A percentile compares a stretch with the other conserved stretches of the same genome.
Evolutionary conservation across 2,797 vertebrate species (phyloP).

Genomic region (Monodelphis domestica): DNA sequence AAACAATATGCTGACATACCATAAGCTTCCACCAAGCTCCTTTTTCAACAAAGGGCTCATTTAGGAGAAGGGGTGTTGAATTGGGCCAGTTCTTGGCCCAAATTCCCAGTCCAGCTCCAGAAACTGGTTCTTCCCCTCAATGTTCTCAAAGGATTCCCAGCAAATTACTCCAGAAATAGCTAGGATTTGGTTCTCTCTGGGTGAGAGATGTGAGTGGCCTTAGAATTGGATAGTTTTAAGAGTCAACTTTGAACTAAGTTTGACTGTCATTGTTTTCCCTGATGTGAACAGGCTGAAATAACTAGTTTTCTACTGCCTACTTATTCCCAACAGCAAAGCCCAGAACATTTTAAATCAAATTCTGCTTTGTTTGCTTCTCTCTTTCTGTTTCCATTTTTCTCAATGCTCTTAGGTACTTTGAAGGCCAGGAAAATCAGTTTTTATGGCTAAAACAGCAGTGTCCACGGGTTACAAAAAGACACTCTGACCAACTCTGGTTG

Average conservation of each 20-base stretch:
- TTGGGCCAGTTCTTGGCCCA: not conserved
- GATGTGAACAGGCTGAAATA: rapidly evolving
- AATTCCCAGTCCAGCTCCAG: not conserved
- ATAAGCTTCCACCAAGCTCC: slow-evolving; percentile 30
- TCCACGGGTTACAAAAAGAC: not conserved
- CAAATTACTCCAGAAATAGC: not conserved
- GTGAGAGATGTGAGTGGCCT: not conserved
- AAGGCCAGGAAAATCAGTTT: not conserved
- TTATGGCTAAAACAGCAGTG: not conserved
- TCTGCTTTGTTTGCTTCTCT: not conserved
- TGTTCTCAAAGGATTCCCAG: not conserved
- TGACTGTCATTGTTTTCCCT: not conserved
- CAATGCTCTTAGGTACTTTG: not conserved
- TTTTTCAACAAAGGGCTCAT: slow-evolving; percentile 5
- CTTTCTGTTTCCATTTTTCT: not conserved
- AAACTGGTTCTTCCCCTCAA: not conserved
- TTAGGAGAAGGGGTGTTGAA: not conserved
- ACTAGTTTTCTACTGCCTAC: not conserved
- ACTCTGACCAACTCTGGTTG: not conserved
- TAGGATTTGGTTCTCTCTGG: not conserved
- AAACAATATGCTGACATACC: slow-evolving; percentile 42
- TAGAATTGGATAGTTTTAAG: not conserved
- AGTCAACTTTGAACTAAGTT: not conserved
- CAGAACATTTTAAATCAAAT: not conserved
- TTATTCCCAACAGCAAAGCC: not conserved